Evolutionary conservation across 2,797 vertebrate species (phyloP).

Genomic region (Alauda arvensis): DNA sequence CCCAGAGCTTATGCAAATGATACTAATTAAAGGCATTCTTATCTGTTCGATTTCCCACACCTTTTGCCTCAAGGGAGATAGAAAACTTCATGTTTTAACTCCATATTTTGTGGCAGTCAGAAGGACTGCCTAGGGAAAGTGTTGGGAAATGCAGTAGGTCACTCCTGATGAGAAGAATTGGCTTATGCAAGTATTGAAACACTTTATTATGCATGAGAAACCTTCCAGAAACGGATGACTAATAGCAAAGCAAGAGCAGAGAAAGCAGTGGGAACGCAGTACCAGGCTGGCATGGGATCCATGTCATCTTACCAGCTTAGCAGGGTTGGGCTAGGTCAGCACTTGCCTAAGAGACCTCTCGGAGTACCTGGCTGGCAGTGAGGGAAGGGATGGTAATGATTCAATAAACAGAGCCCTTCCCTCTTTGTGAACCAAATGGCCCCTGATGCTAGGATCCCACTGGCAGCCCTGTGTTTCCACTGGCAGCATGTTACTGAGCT

Average conservation of each 20-base stretch:
- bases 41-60: slow-evolving; percentile 57
- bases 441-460: slow-evolving; percentile 15
- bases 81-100: slow-evolving; percentile 48
- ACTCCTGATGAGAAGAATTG: slow-evolving; percentile 36
- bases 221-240: slow-evolving; percentile 60
- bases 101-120: not conserved
- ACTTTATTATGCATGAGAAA: slow-evolving; percentile 59
- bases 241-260: slow-evolving; percentile 39
- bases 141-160: slow-evolving; percentile 48
- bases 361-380: slow-evolving; percentile 41
- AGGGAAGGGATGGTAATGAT: slow-evolving; percentile 59
- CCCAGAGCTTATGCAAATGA: slow-evolving; percentile 56
- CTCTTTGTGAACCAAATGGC: slow-evolving; percentile 1
- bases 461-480: not conserved
- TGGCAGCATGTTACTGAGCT: not conserved
- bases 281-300: slow-evolving; percentile 48
- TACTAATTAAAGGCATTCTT: slow-evolving; percentile 56
- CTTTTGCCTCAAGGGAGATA: slow-evolving; percentile 51
- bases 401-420: slow-evolving; percentile 58
- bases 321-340: slow-evolving; percentile 61
- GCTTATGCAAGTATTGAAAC: slow-evolving; percentile 43
- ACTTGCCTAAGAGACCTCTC: slow-evolving; percentile 57
- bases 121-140: slow-evolving; percentile 54
- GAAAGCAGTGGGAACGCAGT: slow-evolving; percentile 45
- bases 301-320: slow-evolving; percentile 59